These are phyloP conservation scores for Hyaena hyaena DNA, from an alignment of 2,113 vertebrate species.

Conservation along the genomic window DNA sequence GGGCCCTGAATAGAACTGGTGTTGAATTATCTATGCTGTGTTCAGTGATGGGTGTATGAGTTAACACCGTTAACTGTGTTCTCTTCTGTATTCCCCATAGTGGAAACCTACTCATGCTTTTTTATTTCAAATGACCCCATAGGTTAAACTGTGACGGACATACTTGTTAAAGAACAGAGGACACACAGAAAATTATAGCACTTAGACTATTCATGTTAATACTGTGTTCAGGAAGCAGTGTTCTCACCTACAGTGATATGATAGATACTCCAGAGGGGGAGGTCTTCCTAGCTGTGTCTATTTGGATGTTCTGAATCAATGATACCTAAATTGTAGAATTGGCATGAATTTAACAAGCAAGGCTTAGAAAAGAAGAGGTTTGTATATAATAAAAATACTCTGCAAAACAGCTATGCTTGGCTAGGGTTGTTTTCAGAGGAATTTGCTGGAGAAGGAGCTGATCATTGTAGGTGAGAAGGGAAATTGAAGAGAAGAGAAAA, in stretches of 20 bases:
- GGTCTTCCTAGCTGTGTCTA: not conserved
- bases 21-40: not conserved
- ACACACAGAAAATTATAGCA: not conserved
- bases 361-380: not conserved
- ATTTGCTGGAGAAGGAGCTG: slow-evolving; percentile 31
- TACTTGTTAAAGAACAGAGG: not conserved
- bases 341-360: slow-evolving; percentile 21
- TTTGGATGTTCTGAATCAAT: slow-evolving; percentile 4
- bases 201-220: not conserved
- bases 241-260: not conserved
- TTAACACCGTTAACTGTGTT: not conserved
- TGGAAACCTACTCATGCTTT: not conserved
- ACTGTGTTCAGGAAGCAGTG: not conserved
- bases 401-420: not conserved
- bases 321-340: not conserved
- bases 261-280: not conserved
- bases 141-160: not conserved
- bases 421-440: not conserved
- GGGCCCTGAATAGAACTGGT: not conserved
- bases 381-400: not conserved
- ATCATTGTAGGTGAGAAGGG: slow-evolving; percentile 37
- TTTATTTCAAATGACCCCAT: not conserved
- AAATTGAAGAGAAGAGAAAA: slow-evolving; percentile 54
- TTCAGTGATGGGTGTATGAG: not conserved
- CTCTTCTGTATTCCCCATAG: not conserved